phyloP scores from a whole-genome alignment of 2,113 vertebrate genomes.

The Cottus gobio region DNA sequence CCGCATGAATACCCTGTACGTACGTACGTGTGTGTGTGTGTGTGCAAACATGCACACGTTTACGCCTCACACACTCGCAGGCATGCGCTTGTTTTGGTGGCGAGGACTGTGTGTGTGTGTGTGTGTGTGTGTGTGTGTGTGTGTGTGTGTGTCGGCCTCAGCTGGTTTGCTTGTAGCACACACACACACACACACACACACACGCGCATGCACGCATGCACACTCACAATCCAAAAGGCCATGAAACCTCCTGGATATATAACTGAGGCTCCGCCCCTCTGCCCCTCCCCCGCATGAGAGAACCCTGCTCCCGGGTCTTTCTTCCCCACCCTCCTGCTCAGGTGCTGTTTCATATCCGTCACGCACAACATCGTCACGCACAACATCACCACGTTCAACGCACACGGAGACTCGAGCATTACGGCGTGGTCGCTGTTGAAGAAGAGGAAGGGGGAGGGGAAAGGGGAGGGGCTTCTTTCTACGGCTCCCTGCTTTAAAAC shows the following conservation, averaged over 20 bases:
- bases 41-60: conserved; percentile 5
- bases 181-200: background rate
- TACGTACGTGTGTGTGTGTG: conserved; percentile 6
- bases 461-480: background rate
- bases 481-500: background rate
- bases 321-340: background rate
- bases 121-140: conserved; percentile 32
- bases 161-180: conserved; percentile 49
- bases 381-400: no score
- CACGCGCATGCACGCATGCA: conserved; percentile 8
- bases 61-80: conserved; percentile 12
- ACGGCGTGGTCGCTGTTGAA: background rate
- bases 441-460: background rate
- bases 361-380: conserved; percentile 35
- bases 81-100: conserved; percentile 42
- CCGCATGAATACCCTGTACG: conserved; percentile 44
- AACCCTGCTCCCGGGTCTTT: no score
- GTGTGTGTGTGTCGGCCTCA: conserved; percentile 41
- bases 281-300: conserved; percentile 63
- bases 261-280: conserved; percentile 62
- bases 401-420: background rate
- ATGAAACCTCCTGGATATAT: conserved; percentile 72
- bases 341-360: conserved; percentile 48
- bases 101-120: conserved; percentile 13
- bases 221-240: conserved; percentile 63